Evolutionary conservation across 2,113 vertebrate genomes (phyloP), one percentile per base, ranked within the genome.

Genomic region (Acrocephalus arundinaceus): DNA sequence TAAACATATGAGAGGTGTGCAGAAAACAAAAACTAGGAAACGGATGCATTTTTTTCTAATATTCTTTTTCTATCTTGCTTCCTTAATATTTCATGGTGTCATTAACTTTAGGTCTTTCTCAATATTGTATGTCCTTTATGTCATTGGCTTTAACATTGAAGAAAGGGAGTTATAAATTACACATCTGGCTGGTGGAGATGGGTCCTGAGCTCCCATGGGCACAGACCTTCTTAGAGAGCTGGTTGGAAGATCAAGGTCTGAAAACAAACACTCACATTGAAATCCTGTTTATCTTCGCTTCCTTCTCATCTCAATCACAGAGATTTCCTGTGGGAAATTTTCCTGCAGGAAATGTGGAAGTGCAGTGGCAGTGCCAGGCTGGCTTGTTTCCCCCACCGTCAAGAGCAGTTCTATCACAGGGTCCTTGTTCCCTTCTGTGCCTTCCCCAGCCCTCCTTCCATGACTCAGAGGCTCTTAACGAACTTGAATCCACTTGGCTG

Each of bases 341-440:
- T 54, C 39, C 62, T 75, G 35, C 23, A 43, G 72, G 72, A 41
- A 66, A 49, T 15, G 30, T 43, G 37, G 66, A 37, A 28, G 20
- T 1, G 2, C 8, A 46, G 62, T 1, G 2, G 31, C 83, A 66
- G 54, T 70, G 43, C 70, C 48, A 70, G 52, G 4, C 37, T 83
- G 73, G 13, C 39, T 79, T 14, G 0, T 82, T 51, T 72, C 41
- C 49, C 51, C 51, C 39, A 35, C 11, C 39, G 2, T 23, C 1
- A 1, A 67, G 66, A 59, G 55, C 89, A 79, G 43, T 3, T 18
- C 1, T 0, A 9, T 11, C 13, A 1, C 35, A 0, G 3, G 33
- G 13, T 43, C 37, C 54, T 23, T 2, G 7, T 2, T 54, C 4
- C 0, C 28, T 49, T 27, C 5, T 33, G 31, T 30, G 31, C 35